Conservation (phyloP, 1,140 invertebrate genomes). For the Varroa destructor region DNA sequence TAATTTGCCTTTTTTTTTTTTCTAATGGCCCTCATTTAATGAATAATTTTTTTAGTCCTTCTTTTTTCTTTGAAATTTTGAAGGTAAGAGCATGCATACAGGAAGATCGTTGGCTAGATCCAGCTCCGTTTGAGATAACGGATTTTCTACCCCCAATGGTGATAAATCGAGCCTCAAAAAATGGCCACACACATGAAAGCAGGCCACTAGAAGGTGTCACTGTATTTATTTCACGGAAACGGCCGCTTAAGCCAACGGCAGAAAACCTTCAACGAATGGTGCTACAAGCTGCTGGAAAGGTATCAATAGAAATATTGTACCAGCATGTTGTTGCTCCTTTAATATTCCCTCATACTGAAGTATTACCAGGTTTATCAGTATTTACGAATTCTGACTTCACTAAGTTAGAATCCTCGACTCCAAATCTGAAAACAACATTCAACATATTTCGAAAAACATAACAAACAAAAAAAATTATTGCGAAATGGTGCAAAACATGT, state of each 20-base stretch:
- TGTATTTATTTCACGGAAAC: slow-evolving; percentile 14
- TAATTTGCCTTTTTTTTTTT: neutral
- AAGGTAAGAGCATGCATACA: neutral
- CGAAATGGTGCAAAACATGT: too few species aligned
- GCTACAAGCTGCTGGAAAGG: slow-evolving; percentile 18
- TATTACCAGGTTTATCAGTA: too few species aligned
- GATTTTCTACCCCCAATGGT: slow-evolving; percentile 8
- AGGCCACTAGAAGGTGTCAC: neutral
- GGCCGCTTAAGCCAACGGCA: neutral
- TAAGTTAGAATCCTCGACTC: too few species aligned
- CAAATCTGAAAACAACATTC: too few species aligned
- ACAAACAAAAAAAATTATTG: too few species aligned
- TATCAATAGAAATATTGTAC: neutral
- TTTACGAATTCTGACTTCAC: too few species aligned
- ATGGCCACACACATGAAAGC: neutral
- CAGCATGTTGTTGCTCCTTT: too few species aligned
- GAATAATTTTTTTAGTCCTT: neutral
- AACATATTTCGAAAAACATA: too few species aligned
- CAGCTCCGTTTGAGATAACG: neutral
- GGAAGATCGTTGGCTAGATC: neutral
- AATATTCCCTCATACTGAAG: too few species aligned
- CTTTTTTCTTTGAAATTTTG: neutral
- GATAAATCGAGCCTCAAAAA: neutral
- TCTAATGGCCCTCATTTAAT: neutral
- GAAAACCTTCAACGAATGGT: slow-evolving; percentile 2